phyloP scores from a whole-genome alignment of 2,113 vertebrate genomes.

The Sialia sialis region DNA sequence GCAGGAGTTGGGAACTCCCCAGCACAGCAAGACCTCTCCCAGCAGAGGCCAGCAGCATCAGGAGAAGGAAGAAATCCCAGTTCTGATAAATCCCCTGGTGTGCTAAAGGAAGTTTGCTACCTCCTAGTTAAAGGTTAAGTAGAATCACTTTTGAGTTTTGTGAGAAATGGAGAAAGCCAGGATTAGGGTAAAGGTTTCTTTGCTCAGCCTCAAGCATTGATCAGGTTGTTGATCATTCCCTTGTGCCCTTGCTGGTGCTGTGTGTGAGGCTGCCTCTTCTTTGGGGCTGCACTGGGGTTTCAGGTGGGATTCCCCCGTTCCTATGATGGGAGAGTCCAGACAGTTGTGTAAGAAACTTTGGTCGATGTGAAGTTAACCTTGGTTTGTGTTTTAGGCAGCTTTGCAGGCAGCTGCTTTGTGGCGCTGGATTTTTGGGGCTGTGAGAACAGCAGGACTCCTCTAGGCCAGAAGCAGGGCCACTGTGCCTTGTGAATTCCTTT shows the following conservation, averaged over 20 bases:
- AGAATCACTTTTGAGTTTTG: not conserved
- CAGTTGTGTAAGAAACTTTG: fast-evolving
- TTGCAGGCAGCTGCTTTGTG: not conserved
- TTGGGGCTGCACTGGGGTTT: not conserved
- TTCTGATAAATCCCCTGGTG: not conserved
- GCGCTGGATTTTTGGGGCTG: not conserved
- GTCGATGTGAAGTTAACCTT: not conserved
- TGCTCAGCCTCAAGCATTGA: not conserved
- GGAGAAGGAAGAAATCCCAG: not conserved
- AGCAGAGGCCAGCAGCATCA: not conserved
- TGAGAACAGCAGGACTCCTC: not conserved
- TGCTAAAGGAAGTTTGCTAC: not conserved
- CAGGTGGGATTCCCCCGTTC: too few relatives aligned
- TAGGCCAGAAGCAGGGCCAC: not conserved
- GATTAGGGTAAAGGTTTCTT: not conserved
- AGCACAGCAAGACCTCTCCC: fast-evolving
- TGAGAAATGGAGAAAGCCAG: not conserved
- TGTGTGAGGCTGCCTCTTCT: not conserved
- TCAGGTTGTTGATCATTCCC: not conserved
- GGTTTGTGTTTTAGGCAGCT: fast-evolving
- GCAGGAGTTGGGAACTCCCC: not conserved
- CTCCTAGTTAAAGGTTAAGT: not conserved
- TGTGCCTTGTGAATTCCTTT: not conserved
- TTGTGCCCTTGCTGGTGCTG: not conserved
- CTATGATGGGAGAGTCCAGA: not conserved